Evolutionary conservation across 2,888 invertebrate species (phyloP), one percentile per base, ranked within the genome.

Genomic region (Neocrepidodera transversa): DNA sequence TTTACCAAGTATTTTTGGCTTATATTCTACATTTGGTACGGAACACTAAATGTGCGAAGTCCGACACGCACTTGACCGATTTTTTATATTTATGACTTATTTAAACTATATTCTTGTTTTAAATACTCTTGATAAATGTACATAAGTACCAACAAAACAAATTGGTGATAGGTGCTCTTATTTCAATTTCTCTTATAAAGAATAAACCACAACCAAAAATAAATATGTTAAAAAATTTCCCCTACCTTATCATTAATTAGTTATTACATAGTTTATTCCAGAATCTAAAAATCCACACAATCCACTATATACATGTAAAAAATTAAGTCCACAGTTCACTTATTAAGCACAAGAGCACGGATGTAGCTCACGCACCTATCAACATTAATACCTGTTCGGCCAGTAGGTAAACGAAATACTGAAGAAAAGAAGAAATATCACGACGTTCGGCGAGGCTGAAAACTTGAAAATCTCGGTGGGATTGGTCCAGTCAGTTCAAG

Each of bases 351-450:
- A 28, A 17, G 48, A 48, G 18, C 42, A 40, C 42, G 42, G 32
- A 56, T 49, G 42, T 35, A 36, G 17, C 11, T 48, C 26, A 17
- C 32, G 17, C 20, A 20, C 13, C 40, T 17, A 20, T 51, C 43
- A 30, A 17, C 36, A 54, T 52, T 54, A 49, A 58, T 66, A 68
- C 66, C 67, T 69, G 65, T 64, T 61, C 66, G 49, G 30, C 56
- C 50, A 60, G 61, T 57, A 66, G 63, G 62, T 62, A 64, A 64
- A 61, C 63, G 55, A 64, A 67, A 63, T 58, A 69, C 68, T 69
- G 58, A 66, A 64, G 64, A 64, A 45, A n/a, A 55, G 56, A 63
- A 61, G 63, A 60, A 50, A 36, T 51, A 63, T 47, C 58, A 55
- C 60, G 51, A 45, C 35, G 55, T 52, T 32, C 13, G 14, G 58